Percentiles rank a stretch among this genome's conserved stretches.
phyloP scores from a whole-genome alignment of 2,113 vertebrate species.

The Paedocypris sp. region DNA sequence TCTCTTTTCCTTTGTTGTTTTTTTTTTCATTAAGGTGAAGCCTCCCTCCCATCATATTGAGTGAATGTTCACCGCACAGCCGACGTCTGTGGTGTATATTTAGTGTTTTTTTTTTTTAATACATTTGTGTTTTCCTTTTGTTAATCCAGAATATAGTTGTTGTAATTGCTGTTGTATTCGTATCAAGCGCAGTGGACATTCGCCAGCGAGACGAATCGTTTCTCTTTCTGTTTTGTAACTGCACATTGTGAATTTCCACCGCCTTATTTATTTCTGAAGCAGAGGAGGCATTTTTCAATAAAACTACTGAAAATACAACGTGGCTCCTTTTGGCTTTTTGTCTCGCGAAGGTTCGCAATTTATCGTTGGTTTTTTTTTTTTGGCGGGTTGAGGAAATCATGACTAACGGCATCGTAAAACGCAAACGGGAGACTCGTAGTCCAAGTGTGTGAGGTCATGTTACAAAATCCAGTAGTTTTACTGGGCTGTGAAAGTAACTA shows the following conservation, averaged over 20 bases:
- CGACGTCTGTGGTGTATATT: conserved; percentile 96
- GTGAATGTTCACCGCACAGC: conserved; percentile 69
- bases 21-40: conserved; percentile 50
- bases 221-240: conserved; percentile 87
- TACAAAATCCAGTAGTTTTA: too few relatives aligned
- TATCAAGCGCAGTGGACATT: conserved; percentile 82
- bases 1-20: conserved; percentile 47
- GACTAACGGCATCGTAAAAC: too few relatives aligned
- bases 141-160: conserved; percentile 75
- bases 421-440: too few relatives aligned
- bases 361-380: not conserved
- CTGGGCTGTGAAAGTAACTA: not conserved
- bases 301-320: conserved; percentile 96
- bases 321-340: not conserved
- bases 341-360: too few relatives aligned
- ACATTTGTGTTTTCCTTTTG: conserved; percentile 46
- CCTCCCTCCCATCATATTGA: conserved; percentile 63
- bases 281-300: conserved; percentile 99
- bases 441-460: too few relatives aligned
- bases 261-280: conserved; percentile 99
- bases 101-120: conserved; percentile 58
- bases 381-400: not conserved
- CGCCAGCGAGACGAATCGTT: conserved; percentile 82
- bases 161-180: conserved; percentile 70
- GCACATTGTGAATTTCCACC: conserved; percentile 98